Conservation (phyloP, 1,140 invertebrate species). For the silkworm (Bombyx mori) region DNA sequence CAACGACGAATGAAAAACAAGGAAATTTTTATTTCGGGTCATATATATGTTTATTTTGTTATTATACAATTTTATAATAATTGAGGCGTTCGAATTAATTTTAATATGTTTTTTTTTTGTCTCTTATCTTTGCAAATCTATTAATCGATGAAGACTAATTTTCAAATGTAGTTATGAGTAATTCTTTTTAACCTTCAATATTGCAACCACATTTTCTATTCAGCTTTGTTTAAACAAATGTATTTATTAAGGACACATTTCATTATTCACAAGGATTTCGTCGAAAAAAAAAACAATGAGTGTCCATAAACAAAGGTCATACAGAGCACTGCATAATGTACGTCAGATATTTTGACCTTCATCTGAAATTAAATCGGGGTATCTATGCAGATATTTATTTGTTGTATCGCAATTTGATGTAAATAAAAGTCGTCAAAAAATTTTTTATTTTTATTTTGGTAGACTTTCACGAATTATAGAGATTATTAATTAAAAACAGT, state of each 20-base stretch:
- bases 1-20: too few relatives aligned
- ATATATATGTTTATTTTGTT: too few relatives aligned
- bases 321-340: constrained; percentile 44
- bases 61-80: too few relatives aligned
- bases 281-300: constrained; percentile 53
- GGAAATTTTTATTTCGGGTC: too few relatives aligned
- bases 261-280: constrained; percentile 63
- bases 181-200: neutral
- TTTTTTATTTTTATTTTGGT: too few relatives aligned
- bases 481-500: too few relatives aligned
- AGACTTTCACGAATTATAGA: too few relatives aligned
- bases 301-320: constrained; percentile 49
- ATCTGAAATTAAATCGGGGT: constrained; percentile 21
- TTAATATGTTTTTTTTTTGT: neutral
- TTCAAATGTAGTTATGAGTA: neutral
- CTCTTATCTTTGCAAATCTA: neutral
- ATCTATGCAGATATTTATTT: neutral
- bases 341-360: constrained; percentile 42
- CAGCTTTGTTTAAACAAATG: constrained; percentile 54
- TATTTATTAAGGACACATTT: constrained; percentile 51
- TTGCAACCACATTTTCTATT: constrained; percentile 22
- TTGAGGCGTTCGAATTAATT: too few relatives aligned
- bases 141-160: neutral
- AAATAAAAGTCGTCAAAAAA: neutral
- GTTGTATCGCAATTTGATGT: neutral